A percentile compares a stretch with the other conserved stretches of the same genome.
phyloP scores from a whole-genome alignment of 2,113 vertebrate genomes.

The Thunnus maccoyii region DNA sequence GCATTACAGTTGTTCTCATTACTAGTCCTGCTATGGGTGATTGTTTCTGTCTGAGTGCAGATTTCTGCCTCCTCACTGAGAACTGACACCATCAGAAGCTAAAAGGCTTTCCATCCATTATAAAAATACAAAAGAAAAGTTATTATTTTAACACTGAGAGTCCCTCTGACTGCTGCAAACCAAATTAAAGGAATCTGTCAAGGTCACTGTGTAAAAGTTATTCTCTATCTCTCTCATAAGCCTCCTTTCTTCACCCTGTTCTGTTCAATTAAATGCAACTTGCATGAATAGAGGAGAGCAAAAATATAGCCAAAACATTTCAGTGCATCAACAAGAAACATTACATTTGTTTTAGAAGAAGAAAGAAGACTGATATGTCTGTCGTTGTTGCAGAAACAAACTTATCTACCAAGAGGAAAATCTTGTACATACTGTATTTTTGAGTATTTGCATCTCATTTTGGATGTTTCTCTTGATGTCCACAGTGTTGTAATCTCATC shows the following conservation, averaged over 20 bases:
- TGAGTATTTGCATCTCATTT: too few relatives aligned
- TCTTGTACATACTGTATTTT: too few relatives aligned
- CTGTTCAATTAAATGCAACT: not conserved
- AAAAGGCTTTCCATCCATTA: slow-evolving; percentile 1
- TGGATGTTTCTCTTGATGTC: too few relatives aligned
- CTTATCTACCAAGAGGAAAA: too few relatives aligned
- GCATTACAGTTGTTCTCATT: too few relatives aligned
- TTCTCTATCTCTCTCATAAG: not conserved
- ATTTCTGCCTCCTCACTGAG: not conserved
- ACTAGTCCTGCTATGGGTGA: too few relatives aligned
- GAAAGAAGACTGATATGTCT: too few relatives aligned
- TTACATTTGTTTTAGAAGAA: not conserved
- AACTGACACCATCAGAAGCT: not conserved
- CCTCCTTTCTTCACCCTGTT: not conserved
- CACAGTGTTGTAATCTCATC: too few relatives aligned
- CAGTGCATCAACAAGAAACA: not conserved
- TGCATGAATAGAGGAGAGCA: not conserved
- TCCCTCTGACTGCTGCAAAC: not conserved
- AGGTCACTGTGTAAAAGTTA: not conserved
- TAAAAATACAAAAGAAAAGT: not conserved
- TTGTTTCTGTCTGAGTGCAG: not conserved
- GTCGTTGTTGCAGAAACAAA: too few relatives aligned
- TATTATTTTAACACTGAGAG: not conserved
- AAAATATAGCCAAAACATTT: not conserved
- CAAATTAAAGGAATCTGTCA: slow-evolving; percentile 1